Evolutionary conservation across 2,888 invertebrate species (phyloP), one percentile per base, ranked within the genome.

Genomic region (Iphiclides podalirius): DNA sequence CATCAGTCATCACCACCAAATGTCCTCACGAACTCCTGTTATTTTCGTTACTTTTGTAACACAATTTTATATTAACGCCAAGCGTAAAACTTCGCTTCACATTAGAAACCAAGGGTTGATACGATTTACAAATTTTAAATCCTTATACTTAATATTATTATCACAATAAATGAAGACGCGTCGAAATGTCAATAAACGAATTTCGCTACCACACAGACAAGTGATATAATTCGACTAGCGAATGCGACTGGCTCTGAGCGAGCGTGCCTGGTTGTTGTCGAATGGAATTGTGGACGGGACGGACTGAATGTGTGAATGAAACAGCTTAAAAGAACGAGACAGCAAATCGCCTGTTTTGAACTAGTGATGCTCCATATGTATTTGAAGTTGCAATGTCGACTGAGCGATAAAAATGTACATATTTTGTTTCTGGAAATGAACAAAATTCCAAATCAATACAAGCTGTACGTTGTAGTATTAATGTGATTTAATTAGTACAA

Each of bases 1-100:
- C 68, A 62, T 63, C 67, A 72, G 68, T 74, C 75, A 73, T 74
- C 75, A 79, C 77, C 64, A 60, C 70, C 67, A 67, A 66, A 67
- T 64, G 35, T 44, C 17, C 17, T 16, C 43, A 49, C 44, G 34
- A n/a, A 26, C 14, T 23, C 16, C 12, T 17, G n/a, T 20, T 37
- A 34, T 3, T 8, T 34, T 20, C 20, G 6, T 4, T 20, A n/a
- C 20, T 20, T 3, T 20, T 20, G 6, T 6, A 6, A 6, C 20
- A 20, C 20, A 20, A 34, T 12, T 34, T 34, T n/a, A 17, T 20
- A 41, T 9, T 20, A 33, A 33, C 7, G 34, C 41, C 40, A 43
- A 38, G 39, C n/a, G n/a, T n/a, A n/a, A n/a, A n/a, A 7, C 44
- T 31, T 43, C 16, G 9, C 4, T 34, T 37, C 42, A 47, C 38